Evolutionary conservation across 2,113 vertebrate species (phyloP), one percentile per base, ranked within the genome.

Genomic region (Struthio camelus): DNA sequence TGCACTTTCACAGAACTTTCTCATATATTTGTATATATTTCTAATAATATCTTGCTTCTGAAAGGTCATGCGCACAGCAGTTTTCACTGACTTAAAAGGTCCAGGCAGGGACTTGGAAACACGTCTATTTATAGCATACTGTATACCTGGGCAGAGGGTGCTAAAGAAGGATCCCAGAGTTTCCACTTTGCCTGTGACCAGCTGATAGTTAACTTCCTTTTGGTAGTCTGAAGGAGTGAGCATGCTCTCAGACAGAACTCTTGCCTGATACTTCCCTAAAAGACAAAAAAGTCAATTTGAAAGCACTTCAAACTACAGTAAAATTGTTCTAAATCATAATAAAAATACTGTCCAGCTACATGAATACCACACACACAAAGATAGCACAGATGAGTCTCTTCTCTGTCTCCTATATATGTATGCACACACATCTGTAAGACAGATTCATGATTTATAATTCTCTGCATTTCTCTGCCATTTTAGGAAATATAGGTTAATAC

Each of bases 181-280:
- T 95, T 99, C 99, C 64, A 98, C 98, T 80, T 98, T 98, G 36
- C 99, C 99, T 7, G 98, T 98, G 50, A 98, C 98, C 89, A 99
- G 98, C 95, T 99, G 99, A 30, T 98, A 98, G 77, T 91, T 98
- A 81, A 99, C 99, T 97, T 99, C 99, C 93, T 98, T 98, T 88
- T 99, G 98, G 93, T 99, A 99, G 54, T 99, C 99, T 3, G 87
- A 98, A 16, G 99, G 99, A 77, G 97, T 98, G 62, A 98, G 98
- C 96, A 99, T 99, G 87, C 98, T 99, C 97, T 99, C 99, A 10
- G 99, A 98, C 48, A 99, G 98, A 81, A 99, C 97, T 78, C 99
- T 98, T 64, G 99, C 99, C 95, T 99, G 99, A 90, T 99, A 99
- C 93, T 99, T 99, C 73, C 99, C 99, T 99, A 96, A 50, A 97